These are phyloP conservation scores for Poliocrania exsul DNA, from an alignment of 2,797 vertebrate genomes.

Conservation along the genomic window DNA sequence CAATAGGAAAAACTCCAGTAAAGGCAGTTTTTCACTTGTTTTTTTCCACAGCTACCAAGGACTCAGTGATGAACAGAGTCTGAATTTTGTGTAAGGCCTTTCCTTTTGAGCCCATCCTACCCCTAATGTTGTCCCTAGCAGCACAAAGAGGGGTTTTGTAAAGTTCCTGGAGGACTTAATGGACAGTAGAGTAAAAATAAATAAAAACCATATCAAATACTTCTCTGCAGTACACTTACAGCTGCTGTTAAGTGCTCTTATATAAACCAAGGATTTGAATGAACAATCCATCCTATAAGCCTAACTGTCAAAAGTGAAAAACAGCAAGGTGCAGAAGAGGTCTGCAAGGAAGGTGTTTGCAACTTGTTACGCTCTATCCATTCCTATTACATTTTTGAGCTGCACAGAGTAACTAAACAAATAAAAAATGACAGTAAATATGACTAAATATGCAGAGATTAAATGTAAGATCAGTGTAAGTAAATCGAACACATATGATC, in stretches of 20 bases:
- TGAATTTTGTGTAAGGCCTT: not conserved
- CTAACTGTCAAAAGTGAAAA: not conserved
- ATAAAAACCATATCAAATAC: not conserved
- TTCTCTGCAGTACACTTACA: not conserved
- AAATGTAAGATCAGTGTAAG: constrained; percentile 8
- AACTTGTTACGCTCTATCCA: not conserved
- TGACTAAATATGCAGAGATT: constrained; percentile 4
- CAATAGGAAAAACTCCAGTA: not conserved
- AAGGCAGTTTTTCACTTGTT: not conserved
- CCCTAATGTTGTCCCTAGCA: not conserved
- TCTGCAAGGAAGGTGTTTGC: not conserved
- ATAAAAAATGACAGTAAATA: constrained; percentile 26
- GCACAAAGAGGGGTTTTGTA: not conserved
- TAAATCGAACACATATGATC: constrained; percentile 25
- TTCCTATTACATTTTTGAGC: constrained; percentile 10
- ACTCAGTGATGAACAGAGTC: not conserved
- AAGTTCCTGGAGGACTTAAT: not conserved
- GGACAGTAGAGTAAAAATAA: constrained; percentile 3
- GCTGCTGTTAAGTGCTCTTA: not conserved
- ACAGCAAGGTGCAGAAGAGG: not conserved
- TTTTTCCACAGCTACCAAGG: not conserved
- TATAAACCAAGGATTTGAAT: constrained; percentile 14
- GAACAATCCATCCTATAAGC: not conserved
- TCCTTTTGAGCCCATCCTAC: not conserved
- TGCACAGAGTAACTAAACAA: not conserved